These are phyloP conservation scores for Coleophora deauratella DNA, from an alignment of 2,888 invertebrate species.

Conservation along the genomic window DNA sequence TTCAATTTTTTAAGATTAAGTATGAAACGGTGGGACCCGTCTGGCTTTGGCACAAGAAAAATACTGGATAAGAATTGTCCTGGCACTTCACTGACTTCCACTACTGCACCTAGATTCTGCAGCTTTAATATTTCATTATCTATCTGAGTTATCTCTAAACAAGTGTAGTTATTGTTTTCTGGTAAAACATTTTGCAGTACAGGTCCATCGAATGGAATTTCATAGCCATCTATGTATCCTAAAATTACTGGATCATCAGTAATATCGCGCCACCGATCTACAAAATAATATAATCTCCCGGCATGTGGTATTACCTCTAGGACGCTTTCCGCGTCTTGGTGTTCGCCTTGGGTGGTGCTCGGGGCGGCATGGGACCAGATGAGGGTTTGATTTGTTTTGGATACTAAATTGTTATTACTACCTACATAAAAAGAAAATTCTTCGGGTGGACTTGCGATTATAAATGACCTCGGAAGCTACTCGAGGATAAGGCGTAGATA, in stretches of 20 bases:
- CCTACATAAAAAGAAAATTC: too few species aligned
- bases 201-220: not conserved
- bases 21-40: constrained; percentile 10
- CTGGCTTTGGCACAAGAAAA: constrained; percentile 6
- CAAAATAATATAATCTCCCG: constrained; percentile 5
- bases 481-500: too few species aligned
- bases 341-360: not conserved
- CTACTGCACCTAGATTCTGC: not conserved
- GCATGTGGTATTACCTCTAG: constrained; percentile 5
- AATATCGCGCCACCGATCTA: not conserved
- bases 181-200: not conserved
- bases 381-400: too few species aligned
- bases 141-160: not conserved
- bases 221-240: not conserved
- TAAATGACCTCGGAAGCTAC: too few species aligned
- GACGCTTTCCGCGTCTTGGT: not conserved
- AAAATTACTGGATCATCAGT: constrained; percentile 4
- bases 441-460: too few species aligned
- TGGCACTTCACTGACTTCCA: not conserved
- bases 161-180: not conserved
- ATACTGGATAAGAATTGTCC: constrained; percentile 9
- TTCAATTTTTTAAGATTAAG: constrained; percentile 12
- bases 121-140: not conserved
- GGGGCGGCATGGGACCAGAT: too few species aligned
- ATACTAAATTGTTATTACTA: too few species aligned